Evolutionary conservation across 1,140 invertebrate genomes (phyloP).

Genomic region (Pantala flavescens): DNA sequence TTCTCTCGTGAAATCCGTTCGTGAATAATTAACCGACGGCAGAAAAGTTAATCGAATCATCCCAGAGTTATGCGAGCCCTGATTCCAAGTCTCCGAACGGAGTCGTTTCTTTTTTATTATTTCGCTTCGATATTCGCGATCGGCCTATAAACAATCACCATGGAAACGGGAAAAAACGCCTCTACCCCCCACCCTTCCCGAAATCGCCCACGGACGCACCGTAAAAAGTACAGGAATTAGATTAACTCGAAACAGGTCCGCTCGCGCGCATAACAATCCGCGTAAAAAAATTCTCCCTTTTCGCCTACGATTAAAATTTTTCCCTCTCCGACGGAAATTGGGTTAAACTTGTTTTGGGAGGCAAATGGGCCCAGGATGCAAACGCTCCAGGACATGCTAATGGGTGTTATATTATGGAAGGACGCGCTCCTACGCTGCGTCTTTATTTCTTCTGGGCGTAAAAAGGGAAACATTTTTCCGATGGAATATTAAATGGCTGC

Average conservation of each 20-base stretch:
- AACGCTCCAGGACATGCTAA: not conserved
- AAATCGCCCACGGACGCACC: not conserved
- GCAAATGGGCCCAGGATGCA: not conserved
- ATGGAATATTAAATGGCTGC: conserved; percentile 6
- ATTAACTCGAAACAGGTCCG: not conserved
- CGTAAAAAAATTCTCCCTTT: not conserved
- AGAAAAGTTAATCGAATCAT: no score
- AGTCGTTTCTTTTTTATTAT: no score
- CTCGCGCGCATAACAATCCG: not conserved
- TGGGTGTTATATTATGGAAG: not conserved
- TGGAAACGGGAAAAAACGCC: not conserved
- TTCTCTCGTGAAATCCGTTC: no score
- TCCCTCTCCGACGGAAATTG: not conserved
- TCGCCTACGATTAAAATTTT: not conserved
- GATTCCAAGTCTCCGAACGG: no score
- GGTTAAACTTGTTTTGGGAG: conserved; percentile 5
- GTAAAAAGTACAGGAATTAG: not conserved
- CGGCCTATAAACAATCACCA: not conserved
- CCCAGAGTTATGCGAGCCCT: no score
- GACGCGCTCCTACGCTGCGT: not conserved
- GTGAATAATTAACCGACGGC: no score
- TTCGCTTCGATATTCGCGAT: no score
- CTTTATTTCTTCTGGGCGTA: not conserved
- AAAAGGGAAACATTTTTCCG: not conserved
- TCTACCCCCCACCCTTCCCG: not conserved